Percentiles rank a stretch among this genome's conserved stretches.
Evolutionary conservation across 2,797 vertebrate genomes (phyloP).

Genomic region (Hippopotamyrus pictus): DNA sequence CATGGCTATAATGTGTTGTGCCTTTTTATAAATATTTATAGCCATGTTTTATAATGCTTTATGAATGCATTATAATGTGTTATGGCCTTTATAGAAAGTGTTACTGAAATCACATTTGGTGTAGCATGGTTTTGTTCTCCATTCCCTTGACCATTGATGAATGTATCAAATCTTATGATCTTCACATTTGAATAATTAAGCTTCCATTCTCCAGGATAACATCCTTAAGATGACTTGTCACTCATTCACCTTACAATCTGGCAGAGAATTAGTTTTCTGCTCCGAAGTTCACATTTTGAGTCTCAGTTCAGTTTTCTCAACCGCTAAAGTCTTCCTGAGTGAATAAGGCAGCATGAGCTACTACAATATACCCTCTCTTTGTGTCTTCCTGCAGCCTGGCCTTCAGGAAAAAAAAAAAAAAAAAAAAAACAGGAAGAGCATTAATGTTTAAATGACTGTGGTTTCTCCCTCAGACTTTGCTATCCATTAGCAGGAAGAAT

Average conservation of each 20-base stretch:
- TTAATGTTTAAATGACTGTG: conserved; percentile 68
- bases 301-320: neutral
- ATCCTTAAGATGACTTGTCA: neutral
- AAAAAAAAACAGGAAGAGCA: conserved; percentile 55
- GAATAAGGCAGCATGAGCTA: neutral
- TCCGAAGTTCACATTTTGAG: neutral
- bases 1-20: neutral
- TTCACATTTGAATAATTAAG: neutral
- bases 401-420: conserved; percentile 23
- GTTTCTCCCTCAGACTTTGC: conserved; percentile 58
- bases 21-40: neutral
- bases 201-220: neutral
- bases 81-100: neutral
- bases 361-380: conserved; percentile 10
- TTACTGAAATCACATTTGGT: neutral
- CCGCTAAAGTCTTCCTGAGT: neutral
- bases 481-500: conserved; percentile 56
- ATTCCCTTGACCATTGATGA: neutral
- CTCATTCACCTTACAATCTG: neutral
- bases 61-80: neutral
- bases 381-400: conserved; percentile 26
- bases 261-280: neutral
- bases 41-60: neutral
- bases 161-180: neutral
- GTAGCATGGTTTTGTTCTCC: neutral